Evolutionary conservation across 1,140 invertebrate species (phyloP), one percentile per base, ranked within the genome.

Genomic region (Ctenoplectra terminalis): DNA sequence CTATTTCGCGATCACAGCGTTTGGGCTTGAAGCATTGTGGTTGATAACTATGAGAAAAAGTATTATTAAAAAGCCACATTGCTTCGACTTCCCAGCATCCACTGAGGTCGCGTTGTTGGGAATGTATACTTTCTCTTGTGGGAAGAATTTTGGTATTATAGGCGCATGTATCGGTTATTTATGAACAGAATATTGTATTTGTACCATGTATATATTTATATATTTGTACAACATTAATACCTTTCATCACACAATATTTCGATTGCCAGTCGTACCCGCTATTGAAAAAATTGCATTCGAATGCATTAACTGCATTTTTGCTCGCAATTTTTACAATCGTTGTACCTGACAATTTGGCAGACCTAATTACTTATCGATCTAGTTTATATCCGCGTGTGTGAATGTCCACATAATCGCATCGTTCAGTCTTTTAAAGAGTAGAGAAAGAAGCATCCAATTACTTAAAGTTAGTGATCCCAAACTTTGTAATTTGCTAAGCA

Each of bases 21-120:
- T 93, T 91, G 91, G 90, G 92, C 85, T 85, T 82, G 91, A 92
- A 92, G 90, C 91, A 91, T 89, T 88, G 90, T 87, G 90, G 90
- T 92, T 88, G 52, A 50, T 66, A 79, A 80, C 72, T 86, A 79
- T 76, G 52, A 63, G n/a, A 83, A 71, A 86, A 76, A 77, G 15
- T 81, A 81, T 87, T 80, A 73, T 78, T 81, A 48, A 50, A 80
- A 74, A 88, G 91, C 91, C 90, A 90, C 89, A 89, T 79, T 91
- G 91, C 91, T 92, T 92, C 88, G 74, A 64, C 79, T 87, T 89
- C 84, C 84, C 86, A 90, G 61, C 88, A 90, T 85, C 87, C 88
- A 89, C 73, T 67, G 83, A 86, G 83, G 80, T 90, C 87, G 88
- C 88, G 89, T 87, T 88, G 86, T 87, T 90, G 90, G 88, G 83